Base-by-base conservation (phyloP, 2,113 vertebrate genomes). In the Eretmochelys imbricata region DNA sequence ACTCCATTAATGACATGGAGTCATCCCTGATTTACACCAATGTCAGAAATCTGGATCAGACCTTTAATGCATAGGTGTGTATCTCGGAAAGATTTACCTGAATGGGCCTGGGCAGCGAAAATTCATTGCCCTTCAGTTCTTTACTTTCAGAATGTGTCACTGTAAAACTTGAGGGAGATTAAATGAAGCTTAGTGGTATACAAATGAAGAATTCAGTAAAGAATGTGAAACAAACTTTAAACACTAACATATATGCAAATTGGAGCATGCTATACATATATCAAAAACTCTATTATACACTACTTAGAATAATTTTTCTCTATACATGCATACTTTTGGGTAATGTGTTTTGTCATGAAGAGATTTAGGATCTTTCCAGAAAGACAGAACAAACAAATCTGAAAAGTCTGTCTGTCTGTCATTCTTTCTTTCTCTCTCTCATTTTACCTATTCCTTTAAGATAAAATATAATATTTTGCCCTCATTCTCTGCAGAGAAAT, bases 191-290 rank as follows among this genome's bases (percentile, higher is more conserved):
- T 82, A 59, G 31, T 87, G 19, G 69, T 75, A 22, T 10, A 13
- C 87, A 38, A 75, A 75, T 53, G 12, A 62, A 48, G 65, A 54
- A 22, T 72, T 92, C 82, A 55, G 87, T 20, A 65, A 49, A 53
- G 29, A 84, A 46, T 59, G 82, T 87, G 42, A 91, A 89, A 87
- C 31, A 91, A 55, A 75, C 3, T 4, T 55, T 19, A 88, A 65
- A 31, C 51, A 76, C 57, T 59, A 13, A 13, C 12, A 29, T 59
- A 8, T 65, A 35, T 35, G 31, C 31, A 65, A 65, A 35, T 65
- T 35, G 17, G 31, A 65, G 35, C 13, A 29, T 59, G 5, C 27
- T 27, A 59, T 59, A 13, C 57, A 13, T 27, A 59, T 29, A 59
- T 59, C 27, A 59, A 59, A 59, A 12, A 12, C 57, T 59, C 57